Evolutionary conservation across 1,140 invertebrate genomes (phyloP), one percentile per base, ranked within the genome.

Genomic region (Papilio polytes): DNA sequence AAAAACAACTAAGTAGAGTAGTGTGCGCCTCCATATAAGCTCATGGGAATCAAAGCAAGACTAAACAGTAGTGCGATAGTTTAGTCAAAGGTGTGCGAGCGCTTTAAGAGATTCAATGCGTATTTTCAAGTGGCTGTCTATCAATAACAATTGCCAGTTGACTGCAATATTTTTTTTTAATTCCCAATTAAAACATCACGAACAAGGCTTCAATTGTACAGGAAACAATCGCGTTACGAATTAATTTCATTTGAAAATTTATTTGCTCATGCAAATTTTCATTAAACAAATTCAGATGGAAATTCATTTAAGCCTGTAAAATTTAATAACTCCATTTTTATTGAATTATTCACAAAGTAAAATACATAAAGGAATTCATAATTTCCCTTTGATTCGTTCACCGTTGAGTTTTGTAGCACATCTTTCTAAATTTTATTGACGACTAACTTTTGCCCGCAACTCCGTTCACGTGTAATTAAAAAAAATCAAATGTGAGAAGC

Each of bases 261-360:
- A 70, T 70, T 70, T 70, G 13, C 26, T 36, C 63, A 70, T 70
- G 63, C 63, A 70, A 70, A 70, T 70, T 70, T 70, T 70, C 63
- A 70, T 70, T 70, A 70, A 31, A 70, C 26, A 70, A 70, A 70
- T 70, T 70, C 63, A 36, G 26, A 70, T 13, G 63, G 63, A 70
- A 70, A 31, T 63, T 36, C 63, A 70, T 70, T 70, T 70, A 70
- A 70, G 63, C 63, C 63, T 70, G 15, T 70, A 70, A 70, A 70
- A 70, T 70, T 70, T 31, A 70, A 70, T 70, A 70, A 66, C 22
- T 31, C 26, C 22, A 63, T 70, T 31, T 70, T 70, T 70, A 36
- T 70, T 70, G 26, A 36, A 70, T 70, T 70, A 70, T 70, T 70
- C 63, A 70, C 22, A 70, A 31, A 70, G 63, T 70, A 31, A 70